These are phyloP conservation scores for Protaetia brevitarsis DNA, from an alignment of 1,140 invertebrate genomes.

Conservation along the genomic window DNA sequence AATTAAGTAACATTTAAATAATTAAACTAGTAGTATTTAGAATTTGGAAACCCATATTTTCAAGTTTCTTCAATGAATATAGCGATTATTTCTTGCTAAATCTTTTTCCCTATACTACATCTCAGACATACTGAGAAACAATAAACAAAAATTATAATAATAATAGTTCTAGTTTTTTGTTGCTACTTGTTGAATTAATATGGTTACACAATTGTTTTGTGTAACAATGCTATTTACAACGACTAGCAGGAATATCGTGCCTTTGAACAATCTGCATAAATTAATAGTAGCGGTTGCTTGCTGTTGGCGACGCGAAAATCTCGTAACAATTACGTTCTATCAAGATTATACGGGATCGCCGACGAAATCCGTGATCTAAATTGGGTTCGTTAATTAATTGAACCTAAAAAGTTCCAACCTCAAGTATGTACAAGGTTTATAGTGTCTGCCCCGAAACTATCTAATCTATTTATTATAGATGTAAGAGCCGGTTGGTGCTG, in stretches of 20 bases:
- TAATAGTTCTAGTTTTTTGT: too few relatives aligned
- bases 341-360: not conserved
- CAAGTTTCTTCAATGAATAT: too few relatives aligned
- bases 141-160: too few relatives aligned
- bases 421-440: conserved; percentile 4
- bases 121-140: too few relatives aligned
- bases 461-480: conserved; percentile 16
- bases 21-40: too few relatives aligned
- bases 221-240: not conserved
- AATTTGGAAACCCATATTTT: too few relatives aligned
- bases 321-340: not conserved
- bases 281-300: not conserved
- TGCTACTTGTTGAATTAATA: too few relatives aligned
- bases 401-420: not conserved
- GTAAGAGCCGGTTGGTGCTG: not conserved
- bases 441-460: not conserved
- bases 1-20: too few relatives aligned
- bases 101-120: too few relatives aligned
- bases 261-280: not conserved
- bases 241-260: not conserved
- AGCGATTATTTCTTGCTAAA: too few relatives aligned
- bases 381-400: conserved; percentile 16
- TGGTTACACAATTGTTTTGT: not conserved
- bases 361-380: conserved; percentile 11
- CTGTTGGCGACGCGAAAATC: not conserved